These are phyloP conservation scores for Sphaeramia orbicularis DNA, from an alignment of 2,797 vertebrate species.

Conservation along the genomic window DNA sequence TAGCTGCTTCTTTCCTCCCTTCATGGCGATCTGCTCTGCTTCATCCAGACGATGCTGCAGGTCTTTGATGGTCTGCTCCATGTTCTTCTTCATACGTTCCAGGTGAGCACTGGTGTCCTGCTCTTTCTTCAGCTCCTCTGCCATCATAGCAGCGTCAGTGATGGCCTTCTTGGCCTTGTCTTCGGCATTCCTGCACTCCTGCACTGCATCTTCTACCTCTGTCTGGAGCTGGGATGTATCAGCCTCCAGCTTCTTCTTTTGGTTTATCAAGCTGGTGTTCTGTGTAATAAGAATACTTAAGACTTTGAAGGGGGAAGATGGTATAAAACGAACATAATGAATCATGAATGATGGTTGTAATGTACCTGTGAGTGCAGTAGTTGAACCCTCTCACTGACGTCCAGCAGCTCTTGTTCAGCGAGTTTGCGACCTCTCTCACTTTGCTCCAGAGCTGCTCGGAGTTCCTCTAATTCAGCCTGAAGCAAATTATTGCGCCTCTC, in stretches of 20 bases:
- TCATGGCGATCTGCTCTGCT: slow-evolving; percentile 90
- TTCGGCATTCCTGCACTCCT: slow-evolving; percentile 91
- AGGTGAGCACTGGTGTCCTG: slow-evolving; percentile 93
- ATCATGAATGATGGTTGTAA: no score
- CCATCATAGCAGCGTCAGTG: slow-evolving; percentile 95
- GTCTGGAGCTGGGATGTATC: slow-evolving; percentile 82
- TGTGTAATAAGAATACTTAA: no score
- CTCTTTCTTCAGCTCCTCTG: slow-evolving; percentile 93
- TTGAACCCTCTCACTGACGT: slow-evolving; percentile 83
- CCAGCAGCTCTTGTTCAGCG: slow-evolving; percentile 84
- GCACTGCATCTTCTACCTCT: slow-evolving; percentile 87
- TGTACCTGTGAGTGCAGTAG: slow-evolving; percentile 84
- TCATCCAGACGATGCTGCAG: slow-evolving; percentile 92
- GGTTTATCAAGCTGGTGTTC: slow-evolving; percentile 6
- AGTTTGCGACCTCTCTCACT: slow-evolving; percentile 79
- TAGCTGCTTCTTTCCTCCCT: slow-evolving; percentile 91
- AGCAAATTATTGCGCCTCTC: slow-evolving; percentile 79
- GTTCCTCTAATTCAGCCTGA: slow-evolving; percentile 86
- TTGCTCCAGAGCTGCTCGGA: slow-evolving; percentile 85
- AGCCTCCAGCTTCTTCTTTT: slow-evolving; percentile 84
- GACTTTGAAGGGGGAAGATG: no score
- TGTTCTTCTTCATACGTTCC: slow-evolving; percentile 90
- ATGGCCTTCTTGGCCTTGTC: slow-evolving; percentile 95
- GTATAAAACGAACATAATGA: not conserved
- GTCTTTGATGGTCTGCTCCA: slow-evolving; percentile 93